phyloP scores from a whole-genome alignment of 2,113 vertebrate genomes.

The rat (Rattus norvegicus) region GRCr8 NC_086021.1:177754501-177755000 shows the following conservation, averaged over 20 bases:
- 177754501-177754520: not conserved
- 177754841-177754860: not conserved
- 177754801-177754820: too few relatives aligned
- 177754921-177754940: not conserved
- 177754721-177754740: not conserved
- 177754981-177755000: not conserved
- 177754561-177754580: not conserved
- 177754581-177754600: not conserved
- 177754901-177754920: not conserved
- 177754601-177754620: not conserved
- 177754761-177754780: fast-evolving
- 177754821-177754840: not conserved
- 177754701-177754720: not conserved
- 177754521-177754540: too few relatives aligned
- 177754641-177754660: not conserved
- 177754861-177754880: not conserved
- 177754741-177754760: not conserved
- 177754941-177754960: not conserved
- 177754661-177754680: not conserved
- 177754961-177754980: not conserved
- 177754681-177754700: not conserved
- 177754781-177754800: not conserved
- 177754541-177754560: not conserved
- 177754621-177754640: too few relatives aligned
- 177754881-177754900: not conserved